Percentiles rank a stretch among this genome's conserved stretches.
Evolutionary conservation across 2,113 vertebrate species (phyloP).

Genomic region (Neodontobutis hainanensis): DNA sequence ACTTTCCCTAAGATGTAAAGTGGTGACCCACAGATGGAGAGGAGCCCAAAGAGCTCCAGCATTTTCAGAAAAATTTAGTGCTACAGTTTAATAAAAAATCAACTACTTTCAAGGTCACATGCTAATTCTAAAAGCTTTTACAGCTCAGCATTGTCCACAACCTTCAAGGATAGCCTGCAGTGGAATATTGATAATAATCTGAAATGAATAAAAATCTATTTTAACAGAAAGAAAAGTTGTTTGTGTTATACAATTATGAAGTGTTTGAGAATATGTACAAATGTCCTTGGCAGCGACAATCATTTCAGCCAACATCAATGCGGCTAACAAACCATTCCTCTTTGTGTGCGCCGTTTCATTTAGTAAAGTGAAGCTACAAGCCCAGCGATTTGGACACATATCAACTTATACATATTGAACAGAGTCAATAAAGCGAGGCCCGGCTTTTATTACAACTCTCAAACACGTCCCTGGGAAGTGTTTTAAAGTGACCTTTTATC

Average conservation of each 20-base stretch:
- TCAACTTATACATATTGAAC: slow-evolving; percentile 60
- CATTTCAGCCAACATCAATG: slow-evolving; percentile 19
- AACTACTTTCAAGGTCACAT: slow-evolving; percentile 27
- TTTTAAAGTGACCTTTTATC: slow-evolving; percentile 31
- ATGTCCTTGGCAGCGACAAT: not conserved
- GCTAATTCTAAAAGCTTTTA: slow-evolving; percentile 31
- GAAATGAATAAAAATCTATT: not conserved
- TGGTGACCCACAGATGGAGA: slow-evolving; percentile 22
- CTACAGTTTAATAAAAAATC: slow-evolving; percentile 41
- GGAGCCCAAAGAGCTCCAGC: slow-evolving; percentile 8
- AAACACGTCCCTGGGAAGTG: slow-evolving; percentile 26
- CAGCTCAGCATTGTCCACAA: slow-evolving; percentile 1
- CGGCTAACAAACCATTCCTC: slow-evolving; percentile 52
- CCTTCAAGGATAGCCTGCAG: slow-evolving; percentile 1
- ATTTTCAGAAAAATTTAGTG: slow-evolving; percentile 26
- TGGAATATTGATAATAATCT: not conserved
- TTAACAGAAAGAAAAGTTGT: not conserved
- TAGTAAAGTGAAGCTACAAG: slow-evolving; percentile 45
- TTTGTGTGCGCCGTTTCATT: slow-evolving; percentile 49
- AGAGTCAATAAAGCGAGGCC: slow-evolving; percentile 36
- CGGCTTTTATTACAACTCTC: slow-evolving; percentile 54
- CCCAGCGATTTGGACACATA: slow-evolving; percentile 51
- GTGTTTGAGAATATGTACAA: not conserved
- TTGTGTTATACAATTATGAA: not conserved
- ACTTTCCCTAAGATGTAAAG: slow-evolving; percentile 24